phyloP scores from a whole-genome alignment of 2,797 vertebrate genomes.

The Lacerta bilineata region DNA sequence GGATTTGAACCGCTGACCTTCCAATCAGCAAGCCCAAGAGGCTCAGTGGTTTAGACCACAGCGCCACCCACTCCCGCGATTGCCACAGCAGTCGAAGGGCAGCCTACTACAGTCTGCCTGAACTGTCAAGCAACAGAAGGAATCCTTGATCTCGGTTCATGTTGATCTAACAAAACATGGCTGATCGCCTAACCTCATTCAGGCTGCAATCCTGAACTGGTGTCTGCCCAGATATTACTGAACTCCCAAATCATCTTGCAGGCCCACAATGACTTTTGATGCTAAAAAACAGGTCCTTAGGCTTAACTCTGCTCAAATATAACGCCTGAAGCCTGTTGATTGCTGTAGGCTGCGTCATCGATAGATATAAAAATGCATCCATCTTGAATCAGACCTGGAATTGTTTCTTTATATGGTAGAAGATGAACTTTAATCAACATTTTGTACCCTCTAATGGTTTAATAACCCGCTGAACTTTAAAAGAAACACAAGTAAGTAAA shows the following conservation, averaged over 20 bases:
- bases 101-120: not conserved
- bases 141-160: not conserved
- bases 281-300: no score
- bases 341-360: no score
- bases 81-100: not conserved
- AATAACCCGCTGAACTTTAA: not conserved
- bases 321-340: not conserved
- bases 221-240: no score
- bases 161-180: not conserved
- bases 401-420: not conserved
- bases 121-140: not conserved
- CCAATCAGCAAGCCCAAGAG: no score
- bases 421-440: not conserved
- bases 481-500: not conserved
- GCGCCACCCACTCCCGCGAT: no score
- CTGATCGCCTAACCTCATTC: not conserved
- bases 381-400: not conserved
- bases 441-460: slow-evolving; percentile 11
- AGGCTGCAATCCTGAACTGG: not conserved
- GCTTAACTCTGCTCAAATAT: no score
- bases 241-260: no score
- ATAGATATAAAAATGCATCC: not conserved
- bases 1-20: no score
- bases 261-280: no score
- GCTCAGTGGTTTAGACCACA: no score